These are phyloP conservation scores for Carassius carassius DNA, from an alignment of 2,113 vertebrate genomes.

Conservation along the genomic window DNA sequence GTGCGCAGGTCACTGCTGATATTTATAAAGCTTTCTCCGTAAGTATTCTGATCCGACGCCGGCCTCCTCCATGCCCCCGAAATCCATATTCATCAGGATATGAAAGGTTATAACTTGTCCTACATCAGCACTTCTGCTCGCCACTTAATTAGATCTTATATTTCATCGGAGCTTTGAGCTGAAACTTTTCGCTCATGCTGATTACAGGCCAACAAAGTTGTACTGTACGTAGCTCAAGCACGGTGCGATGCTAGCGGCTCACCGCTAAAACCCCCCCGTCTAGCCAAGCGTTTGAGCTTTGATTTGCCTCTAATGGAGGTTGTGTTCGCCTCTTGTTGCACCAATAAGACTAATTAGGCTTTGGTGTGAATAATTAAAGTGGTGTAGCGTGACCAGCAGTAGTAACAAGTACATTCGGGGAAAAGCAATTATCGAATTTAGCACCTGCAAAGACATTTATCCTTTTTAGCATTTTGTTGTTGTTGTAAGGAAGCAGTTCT, in stretches of 20 bases:
- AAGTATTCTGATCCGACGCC: not conserved
- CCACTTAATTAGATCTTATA: slow-evolving; percentile 4
- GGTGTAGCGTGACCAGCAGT: slow-evolving; percentile 69
- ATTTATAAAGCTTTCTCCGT: not conserved
- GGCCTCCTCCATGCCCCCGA: not conserved
- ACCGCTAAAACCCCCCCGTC: slow-evolving; percentile 53
- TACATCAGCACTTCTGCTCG: slow-evolving; percentile 20
- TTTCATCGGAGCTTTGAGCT: slow-evolving; percentile 8
- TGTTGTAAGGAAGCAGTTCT: slow-evolving; percentile 57
- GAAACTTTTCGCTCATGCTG: slow-evolving; percentile 47
- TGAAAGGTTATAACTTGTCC: slow-evolving; percentile 35
- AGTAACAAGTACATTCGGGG: slow-evolving; percentile 70
- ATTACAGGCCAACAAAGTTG: slow-evolving; percentile 44
- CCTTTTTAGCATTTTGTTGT: slow-evolving; percentile 10
- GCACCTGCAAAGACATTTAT: slow-evolving; percentile 74
- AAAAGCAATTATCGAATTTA: slow-evolving; percentile 73
- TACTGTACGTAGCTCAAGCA: not conserved
- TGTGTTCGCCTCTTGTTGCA: slow-evolving; percentile 73
- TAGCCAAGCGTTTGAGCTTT: slow-evolving; percentile 64
- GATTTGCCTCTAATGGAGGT: slow-evolving; percentile 75
- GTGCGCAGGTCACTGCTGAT: slow-evolving; percentile 2
- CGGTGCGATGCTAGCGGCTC: not conserved
- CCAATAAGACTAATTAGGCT: slow-evolving; percentile 78
- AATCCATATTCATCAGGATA: slow-evolving; percentile 41
- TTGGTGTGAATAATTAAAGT: slow-evolving; percentile 76